These are phyloP conservation scores for Drosophila lini DNA, from an alignment of 1,140 invertebrate species.

Conservation along the genomic window DNA sequence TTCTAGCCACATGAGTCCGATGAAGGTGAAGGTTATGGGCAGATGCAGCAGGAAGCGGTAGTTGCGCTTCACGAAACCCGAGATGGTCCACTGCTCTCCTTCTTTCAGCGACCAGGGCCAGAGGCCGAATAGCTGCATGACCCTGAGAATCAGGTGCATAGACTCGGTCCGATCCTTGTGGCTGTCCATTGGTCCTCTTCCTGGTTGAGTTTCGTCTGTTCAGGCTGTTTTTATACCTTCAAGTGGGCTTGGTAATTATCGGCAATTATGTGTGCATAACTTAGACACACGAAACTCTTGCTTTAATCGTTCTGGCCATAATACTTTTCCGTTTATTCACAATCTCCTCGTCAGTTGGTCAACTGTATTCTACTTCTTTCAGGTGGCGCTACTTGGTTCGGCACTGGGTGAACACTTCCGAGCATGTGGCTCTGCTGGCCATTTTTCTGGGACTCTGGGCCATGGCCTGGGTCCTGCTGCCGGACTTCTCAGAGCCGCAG, in stretches of 20 bases:
- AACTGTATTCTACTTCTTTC: background rate
- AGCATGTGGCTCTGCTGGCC: conserved; percentile 68
- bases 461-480: conserved; percentile 55
- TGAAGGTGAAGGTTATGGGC: conserved; percentile 68
- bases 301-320: too few species aligned
- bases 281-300: conserved; percentile 38
- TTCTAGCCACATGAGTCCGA: conserved; percentile 77
- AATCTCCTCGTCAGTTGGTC: background rate
- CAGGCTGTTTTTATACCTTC: conserved; percentile 40
- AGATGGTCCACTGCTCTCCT: background rate
- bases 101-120: conserved; percentile 56
- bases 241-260: conserved; percentile 41
- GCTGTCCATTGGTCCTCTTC: conserved; percentile 35
- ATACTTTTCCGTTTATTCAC: background rate
- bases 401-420: conserved; percentile 72
- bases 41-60: conserved; percentile 63
- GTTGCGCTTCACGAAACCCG: conserved; percentile 26
- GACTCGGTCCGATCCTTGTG: conserved; percentile 40
- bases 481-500: conserved; percentile 50
- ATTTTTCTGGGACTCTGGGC: conserved; percentile 73
- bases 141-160: conserved; percentile 46
- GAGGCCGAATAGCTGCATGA: conserved; percentile 63
- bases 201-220: background rate
- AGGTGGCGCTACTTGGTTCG: conserved; percentile 72
- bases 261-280: conserved; percentile 56